Evolutionary conservation across 2,113 vertebrate species (phyloP).

Genomic region (Oreochromis aureus): DNA sequence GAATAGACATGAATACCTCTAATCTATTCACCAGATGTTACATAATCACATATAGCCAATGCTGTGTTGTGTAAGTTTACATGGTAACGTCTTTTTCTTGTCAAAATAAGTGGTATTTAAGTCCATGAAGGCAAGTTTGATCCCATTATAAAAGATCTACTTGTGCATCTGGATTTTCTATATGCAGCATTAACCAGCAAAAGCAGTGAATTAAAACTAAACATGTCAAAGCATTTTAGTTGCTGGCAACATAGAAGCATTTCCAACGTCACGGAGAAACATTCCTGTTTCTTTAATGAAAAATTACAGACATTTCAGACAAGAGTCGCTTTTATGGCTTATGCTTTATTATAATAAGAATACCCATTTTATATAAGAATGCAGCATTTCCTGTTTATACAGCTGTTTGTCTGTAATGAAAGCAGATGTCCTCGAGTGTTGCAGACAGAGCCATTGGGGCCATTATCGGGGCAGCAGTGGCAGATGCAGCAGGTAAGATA

Average conservation of each 20-base stretch:
- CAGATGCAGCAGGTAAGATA: constrained; percentile 70
- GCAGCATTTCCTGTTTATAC: background rate
- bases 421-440: constrained; percentile 53
- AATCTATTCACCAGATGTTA: background rate
- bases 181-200: background rate
- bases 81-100: background rate
- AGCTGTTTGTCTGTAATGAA: background rate
- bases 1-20: background rate
- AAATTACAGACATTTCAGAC: background rate
- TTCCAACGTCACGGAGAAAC: background rate
- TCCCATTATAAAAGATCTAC: background rate
- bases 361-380: background rate
- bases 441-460: constrained; percentile 61
- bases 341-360: background rate
- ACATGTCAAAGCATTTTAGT: background rate
- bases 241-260: background rate
- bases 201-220: background rate
- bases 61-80: background rate
- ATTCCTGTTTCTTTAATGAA: background rate
- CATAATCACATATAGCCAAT: background rate
- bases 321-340: background rate
- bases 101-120: background rate
- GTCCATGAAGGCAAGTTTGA: background rate
- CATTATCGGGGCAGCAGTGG: constrained; percentile 67
- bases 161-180: background rate